Evolutionary conservation across 2,797 vertebrate species (phyloP), one percentile per base, ranked within the genome.

Genomic region (Apogon hyalosoma): DNA sequence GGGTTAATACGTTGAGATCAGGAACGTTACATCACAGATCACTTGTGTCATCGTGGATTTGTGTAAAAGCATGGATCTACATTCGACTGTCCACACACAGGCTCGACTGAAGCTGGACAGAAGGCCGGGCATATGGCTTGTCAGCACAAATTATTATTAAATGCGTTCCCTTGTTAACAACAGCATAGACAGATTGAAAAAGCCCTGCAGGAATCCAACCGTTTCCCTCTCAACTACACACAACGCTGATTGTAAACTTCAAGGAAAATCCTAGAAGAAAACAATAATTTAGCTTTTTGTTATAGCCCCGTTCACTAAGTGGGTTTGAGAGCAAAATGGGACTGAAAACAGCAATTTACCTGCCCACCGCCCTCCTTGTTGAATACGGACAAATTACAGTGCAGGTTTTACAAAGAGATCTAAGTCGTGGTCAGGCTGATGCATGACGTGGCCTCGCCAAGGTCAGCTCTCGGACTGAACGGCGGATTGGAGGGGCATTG

Each of bases 321-420:
- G 21, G 2, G 21, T 24, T 24, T 24, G 21, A 45, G 41, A 75
- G 57, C 38, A 19, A 56, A 79, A 69, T 6, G 1, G 28, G 24
- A 65, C 11, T 4, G 52, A 77, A 77, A 86, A 78, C 64, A 79
- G 43, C 62, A 73, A 74, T 83, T 79, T 74, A 84, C 70, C 73
- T 79, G 75, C 63, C 55, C 33, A 46, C 63, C 48, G 11, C 33
- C 41, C 13, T 2, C 12, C 15, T 43, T 19, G 46, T 72, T 75
- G 38, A 59, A 66, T 77, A 61, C 42, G 24, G 42, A 63, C 46
- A 53, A 60, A 70, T 73, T 51, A 69, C 38, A 57, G 55, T 9
- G 51, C 13, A 39, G 47, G 41, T 41, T 72, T 15, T 21, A 19
- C 24, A 42, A 24, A 62, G 36, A 7, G 19, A 3, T 43, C 53